These are phyloP conservation scores for Congeria kusceri DNA, from an alignment of 2,888 invertebrate species.

Conservation along the genomic window DNA sequence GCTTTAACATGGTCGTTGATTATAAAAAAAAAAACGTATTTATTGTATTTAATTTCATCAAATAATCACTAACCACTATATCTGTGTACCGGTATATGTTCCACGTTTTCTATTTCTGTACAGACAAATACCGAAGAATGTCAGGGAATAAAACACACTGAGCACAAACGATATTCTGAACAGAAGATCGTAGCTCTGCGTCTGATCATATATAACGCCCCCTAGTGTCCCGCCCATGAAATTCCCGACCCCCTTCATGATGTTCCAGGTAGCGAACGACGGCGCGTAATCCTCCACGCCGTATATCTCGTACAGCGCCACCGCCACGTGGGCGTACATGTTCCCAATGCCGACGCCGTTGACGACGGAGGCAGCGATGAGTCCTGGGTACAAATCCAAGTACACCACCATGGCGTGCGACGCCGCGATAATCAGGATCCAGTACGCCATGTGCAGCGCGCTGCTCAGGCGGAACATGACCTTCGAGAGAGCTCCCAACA, in stretches of 20 bases:
- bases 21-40: no score
- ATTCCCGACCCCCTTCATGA: slow-evolving; percentile 38
- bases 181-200: slow-evolving; percentile 29
- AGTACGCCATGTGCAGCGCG: slow-evolving; percentile 26
- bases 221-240: slow-evolving; percentile 36
- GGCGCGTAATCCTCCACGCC: slow-evolving; percentile 35
- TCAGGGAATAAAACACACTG: slow-evolving; percentile 25
- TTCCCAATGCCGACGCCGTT: slow-evolving; percentile 47
- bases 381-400: slow-evolving; percentile 23
- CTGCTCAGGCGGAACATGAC: slow-evolving; percentile 23
- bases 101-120: not conserved
- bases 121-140: slow-evolving; percentile 25
- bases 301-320: slow-evolving; percentile 35
- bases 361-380: slow-evolving; percentile 14
- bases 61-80: no score
- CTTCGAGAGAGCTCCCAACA: slow-evolving; percentile 19
- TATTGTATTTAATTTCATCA: no score
- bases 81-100: not conserved
- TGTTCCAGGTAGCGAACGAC: slow-evolving; percentile 36
- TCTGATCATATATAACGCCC: slow-evolving; percentile 22
- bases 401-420: slow-evolving; percentile 33
- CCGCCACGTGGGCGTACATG: slow-evolving; percentile 39
- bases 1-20: no score
- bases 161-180: slow-evolving; percentile 27
- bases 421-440: slow-evolving; percentile 15